Evolutionary conservation across 2,888 invertebrate species (phyloP).

Genomic region (Apodemia mormo): DNA sequence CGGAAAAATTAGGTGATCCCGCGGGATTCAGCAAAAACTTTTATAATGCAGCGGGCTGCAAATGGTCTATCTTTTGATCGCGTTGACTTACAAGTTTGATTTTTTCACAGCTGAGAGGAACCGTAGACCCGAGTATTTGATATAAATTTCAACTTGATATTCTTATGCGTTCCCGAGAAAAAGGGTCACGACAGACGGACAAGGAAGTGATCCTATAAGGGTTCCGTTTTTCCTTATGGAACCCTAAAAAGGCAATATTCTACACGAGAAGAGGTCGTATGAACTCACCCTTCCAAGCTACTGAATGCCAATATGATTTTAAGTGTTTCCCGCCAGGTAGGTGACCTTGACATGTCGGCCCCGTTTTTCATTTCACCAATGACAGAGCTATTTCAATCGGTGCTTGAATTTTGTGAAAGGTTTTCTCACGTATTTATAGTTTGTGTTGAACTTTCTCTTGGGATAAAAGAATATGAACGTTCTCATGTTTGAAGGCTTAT

Average conservation of each 20-base stretch:
- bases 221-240: too few species aligned
- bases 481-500: not conserved
- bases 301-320: slow-evolving; percentile 24
- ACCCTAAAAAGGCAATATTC: not conserved
- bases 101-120: too few species aligned
- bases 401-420: slow-evolving; percentile 17
- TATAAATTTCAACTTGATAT: too few species aligned
- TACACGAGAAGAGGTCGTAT: not conserved
- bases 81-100: too few species aligned
- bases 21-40: too few species aligned
- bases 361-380: slow-evolving; percentile 24
- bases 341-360: slow-evolving; percentile 23
- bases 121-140: too few species aligned
- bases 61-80: too few species aligned
- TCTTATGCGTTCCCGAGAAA: too few species aligned
- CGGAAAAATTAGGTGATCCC: too few species aligned
- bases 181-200: too few species aligned
- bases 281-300: slow-evolving; percentile 14
- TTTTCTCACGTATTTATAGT: slow-evolving; percentile 15
- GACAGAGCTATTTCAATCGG: slow-evolving; percentile 24
- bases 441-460: slow-evolving; percentile 7
- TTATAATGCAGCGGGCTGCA: too few species aligned
- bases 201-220: too few species aligned
- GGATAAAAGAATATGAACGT: slow-evolving; percentile 14
- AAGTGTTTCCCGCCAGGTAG: slow-evolving; percentile 25